Conservation (phyloP, 1,140 invertebrate species). For the Mylabris phalerata region DNA sequence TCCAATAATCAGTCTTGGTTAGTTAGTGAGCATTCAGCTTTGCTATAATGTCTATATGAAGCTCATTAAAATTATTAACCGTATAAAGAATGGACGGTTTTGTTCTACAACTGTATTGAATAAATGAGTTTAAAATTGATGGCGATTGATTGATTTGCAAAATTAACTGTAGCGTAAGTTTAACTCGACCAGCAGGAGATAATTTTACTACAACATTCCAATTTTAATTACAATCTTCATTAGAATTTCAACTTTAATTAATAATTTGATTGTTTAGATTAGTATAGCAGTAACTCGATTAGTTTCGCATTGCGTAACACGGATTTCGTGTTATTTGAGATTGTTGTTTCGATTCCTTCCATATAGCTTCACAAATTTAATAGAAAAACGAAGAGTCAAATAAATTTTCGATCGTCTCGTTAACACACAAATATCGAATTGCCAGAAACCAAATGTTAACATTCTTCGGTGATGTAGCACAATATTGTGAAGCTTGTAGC, state of each 20-base stretch:
- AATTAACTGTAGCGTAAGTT: too few relatives aligned
- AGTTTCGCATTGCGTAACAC: too few relatives aligned
- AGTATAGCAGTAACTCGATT: too few relatives aligned
- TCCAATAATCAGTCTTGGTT: slow-evolving; percentile 23
- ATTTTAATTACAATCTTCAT: too few relatives aligned
- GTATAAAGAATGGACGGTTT: slow-evolving; percentile 22
- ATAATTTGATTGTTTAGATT: too few relatives aligned
- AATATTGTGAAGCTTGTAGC: slow-evolving; percentile 37
- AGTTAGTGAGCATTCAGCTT: slow-evolving; percentile 25
- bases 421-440: slow-evolving; percentile 23
- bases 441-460: slow-evolving; percentile 37
- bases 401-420: slow-evolving; percentile 20
- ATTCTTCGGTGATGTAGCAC: slow-evolving; percentile 35
- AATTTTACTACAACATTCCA: too few relatives aligned
- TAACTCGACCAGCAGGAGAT: too few relatives aligned
- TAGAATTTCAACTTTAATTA: too few relatives aligned
- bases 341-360: neutral
- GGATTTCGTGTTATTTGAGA: too few relatives aligned
- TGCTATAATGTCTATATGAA: slow-evolving; percentile 26
- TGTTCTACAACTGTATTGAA: slow-evolving; percentile 8
- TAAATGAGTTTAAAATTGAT: too few relatives aligned
- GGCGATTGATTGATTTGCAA: too few relatives aligned
- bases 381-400: slow-evolving; percentile 14
- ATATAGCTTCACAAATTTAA: slow-evolving; percentile 22
- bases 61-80: slow-evolving; percentile 27